These are phyloP conservation scores for Drosophila rufa DNA, from an alignment of 1,140 invertebrate genomes.

Conservation along the genomic window DNA sequence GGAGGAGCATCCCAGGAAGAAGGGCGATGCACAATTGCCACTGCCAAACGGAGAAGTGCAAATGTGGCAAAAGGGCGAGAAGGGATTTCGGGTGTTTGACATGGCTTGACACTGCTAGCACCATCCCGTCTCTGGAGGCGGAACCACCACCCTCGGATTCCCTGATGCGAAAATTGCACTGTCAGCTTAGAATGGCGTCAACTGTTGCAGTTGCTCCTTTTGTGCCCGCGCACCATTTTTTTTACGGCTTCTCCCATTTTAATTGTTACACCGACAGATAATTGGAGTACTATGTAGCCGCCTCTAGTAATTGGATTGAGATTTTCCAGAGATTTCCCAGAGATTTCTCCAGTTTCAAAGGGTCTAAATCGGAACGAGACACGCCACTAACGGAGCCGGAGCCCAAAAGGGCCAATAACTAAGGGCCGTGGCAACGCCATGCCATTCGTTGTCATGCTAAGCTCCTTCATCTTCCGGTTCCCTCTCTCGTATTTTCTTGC, in stretches of 20 bases:
- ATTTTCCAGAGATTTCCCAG: slow-evolving; percentile 37
- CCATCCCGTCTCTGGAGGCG: neutral
- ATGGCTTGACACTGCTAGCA: slow-evolving; percentile 1
- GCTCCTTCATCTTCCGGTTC: slow-evolving; percentile 11
- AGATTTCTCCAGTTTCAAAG: slow-evolving; percentile 47
- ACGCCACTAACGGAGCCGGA: slow-evolving; percentile 20
- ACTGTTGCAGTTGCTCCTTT: slow-evolving; percentile 54
- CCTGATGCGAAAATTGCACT: slow-evolving; percentile 68
- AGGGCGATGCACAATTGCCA: slow-evolving; percentile 21
- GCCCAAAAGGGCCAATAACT: slow-evolving; percentile 38
- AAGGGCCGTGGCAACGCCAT: slow-evolving; percentile 36
- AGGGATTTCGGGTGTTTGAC: slow-evolving; percentile 17
- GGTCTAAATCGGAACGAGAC: slow-evolving; percentile 32
- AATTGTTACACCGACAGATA: slow-evolving; percentile 39
- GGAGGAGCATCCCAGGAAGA: neutral
- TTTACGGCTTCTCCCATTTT: slow-evolving; percentile 50
- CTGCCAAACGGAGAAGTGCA: slow-evolving; percentile 42
- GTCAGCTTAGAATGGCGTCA: slow-evolving; percentile 54
- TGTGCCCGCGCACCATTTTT: slow-evolving; percentile 12
- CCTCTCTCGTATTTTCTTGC: neutral
- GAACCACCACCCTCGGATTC: slow-evolving; percentile 2
- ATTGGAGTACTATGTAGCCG: slow-evolving; percentile 34
- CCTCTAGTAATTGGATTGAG: slow-evolving; percentile 45
- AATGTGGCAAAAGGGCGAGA: slow-evolving; percentile 30
- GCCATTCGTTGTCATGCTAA: slow-evolving; percentile 36